These are phyloP conservation scores for Antigone vipio DNA, from an alignment of 2,113 vertebrate species.

Conservation along the genomic window DNA sequence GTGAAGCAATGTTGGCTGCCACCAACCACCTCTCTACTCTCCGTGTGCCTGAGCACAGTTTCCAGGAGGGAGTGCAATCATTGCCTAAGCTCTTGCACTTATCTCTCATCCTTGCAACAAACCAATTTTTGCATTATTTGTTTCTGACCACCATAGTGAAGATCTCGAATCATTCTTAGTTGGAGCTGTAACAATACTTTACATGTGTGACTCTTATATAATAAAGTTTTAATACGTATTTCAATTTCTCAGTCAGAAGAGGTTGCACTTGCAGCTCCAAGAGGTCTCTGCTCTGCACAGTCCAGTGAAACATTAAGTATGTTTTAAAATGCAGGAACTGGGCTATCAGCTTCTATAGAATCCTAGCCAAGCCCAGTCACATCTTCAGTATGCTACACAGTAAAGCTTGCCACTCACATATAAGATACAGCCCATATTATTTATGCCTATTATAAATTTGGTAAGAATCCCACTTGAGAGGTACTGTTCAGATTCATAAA, in stretches of 20 bases:
- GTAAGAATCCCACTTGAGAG: not conserved
- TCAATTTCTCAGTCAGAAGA: not conserved
- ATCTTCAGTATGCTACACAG: not conserved
- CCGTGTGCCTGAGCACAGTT: too few relatives aligned
- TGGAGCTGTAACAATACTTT: not conserved
- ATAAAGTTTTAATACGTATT: not conserved
- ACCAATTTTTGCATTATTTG: not conserved
- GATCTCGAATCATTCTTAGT: not conserved
- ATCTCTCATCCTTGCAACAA: not conserved
- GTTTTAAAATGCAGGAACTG: not conserved
- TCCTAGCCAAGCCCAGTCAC: not conserved
- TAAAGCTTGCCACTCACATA: not conserved
- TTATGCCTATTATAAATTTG: not conserved
- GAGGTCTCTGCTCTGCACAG: not conserved
- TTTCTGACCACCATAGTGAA: not conserved
- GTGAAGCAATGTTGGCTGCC: too few relatives aligned
- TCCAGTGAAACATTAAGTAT: not conserved
- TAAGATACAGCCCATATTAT: not conserved
- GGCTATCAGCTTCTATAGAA: not conserved
- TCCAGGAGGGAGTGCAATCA: not conserved
- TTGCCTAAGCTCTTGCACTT: not conserved
- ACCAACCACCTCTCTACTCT: too few relatives aligned
- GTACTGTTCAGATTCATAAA: not conserved
- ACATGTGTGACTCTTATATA: not conserved
- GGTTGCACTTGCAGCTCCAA: not conserved